phyloP scores from a whole-genome alignment of 2,797 vertebrate species.

The Eremophila alpestris region DNA sequence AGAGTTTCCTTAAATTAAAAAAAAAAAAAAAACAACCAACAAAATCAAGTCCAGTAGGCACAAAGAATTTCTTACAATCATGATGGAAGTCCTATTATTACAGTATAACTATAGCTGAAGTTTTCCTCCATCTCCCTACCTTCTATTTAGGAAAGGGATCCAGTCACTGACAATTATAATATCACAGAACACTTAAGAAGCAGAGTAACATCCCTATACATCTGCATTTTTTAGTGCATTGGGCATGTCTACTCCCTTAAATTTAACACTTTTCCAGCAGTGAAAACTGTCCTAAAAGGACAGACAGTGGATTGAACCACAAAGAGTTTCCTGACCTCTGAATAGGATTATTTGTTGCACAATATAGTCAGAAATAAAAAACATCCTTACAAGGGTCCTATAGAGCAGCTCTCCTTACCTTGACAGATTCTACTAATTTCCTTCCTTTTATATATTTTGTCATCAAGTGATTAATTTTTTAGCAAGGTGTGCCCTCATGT shows the following conservation, averaged over 20 bases:
- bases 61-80: neutral
- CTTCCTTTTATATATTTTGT: neutral
- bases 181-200: neutral
- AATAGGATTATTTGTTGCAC: neutral
- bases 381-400: neutral
- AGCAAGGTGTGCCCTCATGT: neutral
- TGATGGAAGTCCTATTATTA: neutral
- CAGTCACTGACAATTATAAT: neutral
- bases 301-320: neutral
- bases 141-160: neutral
- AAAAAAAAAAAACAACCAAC: neutral
- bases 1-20: neutral
- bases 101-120: neutral
- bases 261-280: neutral
- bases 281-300: neutral
- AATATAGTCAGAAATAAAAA: neutral
- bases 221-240: neutral
- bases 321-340: neutral
- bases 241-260: neutral
- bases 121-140: neutral
- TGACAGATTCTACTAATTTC: neutral
- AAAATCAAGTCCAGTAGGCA: slow-evolving; percentile 11
- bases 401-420: neutral
- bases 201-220: neutral
- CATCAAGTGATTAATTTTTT: neutral